A percentile compares a stretch with the other conserved stretches of the same genome.
These are phyloP conservation scores for Ptychodera flava DNA, from an alignment of 35 echinoderm and acorn worm species.

Conservation along the genomic window DNA sequence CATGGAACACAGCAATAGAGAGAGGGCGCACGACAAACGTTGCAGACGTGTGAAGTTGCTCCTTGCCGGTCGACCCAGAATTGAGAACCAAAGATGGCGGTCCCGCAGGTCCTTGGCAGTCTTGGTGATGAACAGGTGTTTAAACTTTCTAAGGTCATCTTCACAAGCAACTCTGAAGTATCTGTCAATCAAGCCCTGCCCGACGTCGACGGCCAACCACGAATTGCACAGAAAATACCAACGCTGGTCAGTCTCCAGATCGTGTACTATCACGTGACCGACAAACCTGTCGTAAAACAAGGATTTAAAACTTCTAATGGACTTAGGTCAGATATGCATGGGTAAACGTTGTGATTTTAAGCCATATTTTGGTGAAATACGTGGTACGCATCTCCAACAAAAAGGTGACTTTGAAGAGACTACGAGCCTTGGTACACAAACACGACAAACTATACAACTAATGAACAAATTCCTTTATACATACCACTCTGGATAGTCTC, in stretches of 20 bases:
- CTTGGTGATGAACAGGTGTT: constrained; percentile 60
- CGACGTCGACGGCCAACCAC: constrained; percentile 72
- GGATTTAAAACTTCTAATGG: neutral
- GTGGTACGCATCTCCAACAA: neutral
- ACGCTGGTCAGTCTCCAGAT: constrained; percentile 57
- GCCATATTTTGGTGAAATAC: neutral
- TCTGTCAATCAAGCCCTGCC: constrained; percentile 43
- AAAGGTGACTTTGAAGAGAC: neutral
- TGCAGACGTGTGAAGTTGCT: constrained; percentile 88
- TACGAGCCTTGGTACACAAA: neutral
- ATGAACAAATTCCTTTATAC: no score
- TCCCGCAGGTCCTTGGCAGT: constrained; percentile 71
- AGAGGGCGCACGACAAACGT: constrained; percentile 64
- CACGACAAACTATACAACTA: neutral
- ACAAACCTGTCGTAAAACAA: constrained; percentile 56
- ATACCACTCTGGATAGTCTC: constrained; percentile 64
- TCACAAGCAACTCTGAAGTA: constrained; percentile 40
- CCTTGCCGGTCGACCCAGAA: constrained; percentile 47
- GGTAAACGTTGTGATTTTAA: neutral
- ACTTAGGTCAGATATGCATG: neutral
- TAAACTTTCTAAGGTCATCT: constrained; percentile 66
- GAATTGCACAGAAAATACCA: constrained; percentile 97
- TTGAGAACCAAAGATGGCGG: constrained; percentile 85
- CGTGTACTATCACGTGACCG: constrained; percentile 80
- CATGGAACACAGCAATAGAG: constrained; percentile 70